Base-by-base conservation (phyloP, 1,140 invertebrate species). In the Drosophila baimaii region DNA sequence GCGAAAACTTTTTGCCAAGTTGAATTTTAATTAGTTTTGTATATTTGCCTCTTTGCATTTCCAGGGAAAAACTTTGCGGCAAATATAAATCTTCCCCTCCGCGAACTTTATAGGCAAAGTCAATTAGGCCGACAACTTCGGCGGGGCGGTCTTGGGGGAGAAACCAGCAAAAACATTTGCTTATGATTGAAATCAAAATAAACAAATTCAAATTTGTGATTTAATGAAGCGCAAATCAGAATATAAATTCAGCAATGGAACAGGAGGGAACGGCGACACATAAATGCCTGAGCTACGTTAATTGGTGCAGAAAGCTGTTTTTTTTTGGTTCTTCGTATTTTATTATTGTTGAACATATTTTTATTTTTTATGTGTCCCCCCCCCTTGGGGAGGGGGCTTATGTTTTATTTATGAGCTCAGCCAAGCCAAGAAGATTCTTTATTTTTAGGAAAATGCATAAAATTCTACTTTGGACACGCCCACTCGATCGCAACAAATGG, bases 11-110 rank as follows among this genome's bases (percentile, higher is more conserved):
- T 89, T 89, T 81, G 81, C 84, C 80, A 76, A 89, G 80, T 89
- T 89, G 84, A 89, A 89, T 89, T 89, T 89, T 89, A 89, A 89
- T 89, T 89, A 89, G 84, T 89, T 89, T 84, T 72, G 77, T 86
- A 79, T 79, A 81, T 85, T 81, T 75, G 78, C 77, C 77, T 68
- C 52, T 70, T 68, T 68, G 66, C 75, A 74, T 51, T 80, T 76
- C 41, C 69, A 75, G 39, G 52, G 46, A 47, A 74, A 74, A 51
- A 80, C 49, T 84, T 84, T 66, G 70, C 70, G 19, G 52, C 65
- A 62, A 63, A 64, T 80, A 80, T 77, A 84, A 81, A 85, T 84
- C 74, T 77, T 61, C 35, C 47, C 29, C 73, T 5, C 49, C 49
- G 47, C 77, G 35, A 75, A 77, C 68, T 71, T 81, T 81, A 44